Conservation (phyloP, 2,113 vertebrate genomes). For the Nycticryphes semicollaris region DNA sequence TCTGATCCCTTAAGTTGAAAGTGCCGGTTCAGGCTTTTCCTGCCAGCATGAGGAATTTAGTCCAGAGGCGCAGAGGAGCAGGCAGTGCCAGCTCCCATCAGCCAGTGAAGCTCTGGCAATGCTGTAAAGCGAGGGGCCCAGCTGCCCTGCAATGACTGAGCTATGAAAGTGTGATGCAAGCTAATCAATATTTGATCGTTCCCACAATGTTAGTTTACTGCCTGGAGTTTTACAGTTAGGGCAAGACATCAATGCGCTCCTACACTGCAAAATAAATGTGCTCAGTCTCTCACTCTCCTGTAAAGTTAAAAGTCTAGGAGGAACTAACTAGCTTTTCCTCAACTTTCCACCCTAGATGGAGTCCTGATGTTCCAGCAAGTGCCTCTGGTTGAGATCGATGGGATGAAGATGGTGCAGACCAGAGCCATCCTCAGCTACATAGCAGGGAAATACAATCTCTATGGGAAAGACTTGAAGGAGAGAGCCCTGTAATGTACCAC, state of each 20-base stretch:
- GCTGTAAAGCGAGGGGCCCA: neutral
- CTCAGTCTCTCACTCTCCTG: neutral
- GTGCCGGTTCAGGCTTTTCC: neutral
- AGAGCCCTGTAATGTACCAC: conserved; percentile 76
- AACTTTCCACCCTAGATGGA: conserved; percentile 59
- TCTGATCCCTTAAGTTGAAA: neutral
- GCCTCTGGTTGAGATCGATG: conserved; percentile 91
- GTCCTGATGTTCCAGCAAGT: conserved; percentile 87
- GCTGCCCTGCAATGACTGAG: neutral
- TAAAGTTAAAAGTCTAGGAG: neutral
- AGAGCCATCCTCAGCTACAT: conserved; percentile 89
- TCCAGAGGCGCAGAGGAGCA: neutral
- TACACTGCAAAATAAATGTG: neutral
- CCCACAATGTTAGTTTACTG: neutral
- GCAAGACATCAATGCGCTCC: neutral
- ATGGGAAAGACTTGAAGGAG: conserved; percentile 86
- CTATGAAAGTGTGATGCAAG: neutral
- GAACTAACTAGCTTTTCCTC: neutral
- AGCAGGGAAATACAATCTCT: conserved; percentile 87
- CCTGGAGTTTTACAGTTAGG: neutral
- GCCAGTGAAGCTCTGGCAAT: neutral
- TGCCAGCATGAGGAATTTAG: neutral
- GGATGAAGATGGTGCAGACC: conserved; percentile 88
- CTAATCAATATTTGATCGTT: neutral
- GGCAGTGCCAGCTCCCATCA: neutral